phyloP scores from a whole-genome alignment of 1,140 invertebrate genomes.

The Eueides isabella region DNA sequence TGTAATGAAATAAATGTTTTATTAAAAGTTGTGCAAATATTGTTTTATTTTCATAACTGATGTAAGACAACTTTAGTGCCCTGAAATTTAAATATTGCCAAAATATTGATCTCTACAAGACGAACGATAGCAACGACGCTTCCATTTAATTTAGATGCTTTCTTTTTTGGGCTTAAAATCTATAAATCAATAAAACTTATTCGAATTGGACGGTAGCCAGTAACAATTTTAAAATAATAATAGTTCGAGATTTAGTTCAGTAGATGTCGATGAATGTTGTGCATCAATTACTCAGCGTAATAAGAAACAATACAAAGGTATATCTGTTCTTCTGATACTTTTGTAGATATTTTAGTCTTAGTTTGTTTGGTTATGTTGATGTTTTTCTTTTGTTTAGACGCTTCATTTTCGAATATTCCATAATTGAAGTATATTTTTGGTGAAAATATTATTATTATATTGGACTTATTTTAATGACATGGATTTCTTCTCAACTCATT shows the following conservation, averaged over 20 bases:
- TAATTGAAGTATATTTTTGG: neutral
- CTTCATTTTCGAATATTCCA: neutral
- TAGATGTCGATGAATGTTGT: conserved; percentile 19
- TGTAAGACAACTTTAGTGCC: conserved; percentile 42
- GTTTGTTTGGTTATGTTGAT: neutral
- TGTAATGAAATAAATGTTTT: conserved; percentile 64
- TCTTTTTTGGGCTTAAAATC: conserved; percentile 63
- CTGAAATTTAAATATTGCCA: conserved; percentile 31
- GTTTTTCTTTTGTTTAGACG: neutral
- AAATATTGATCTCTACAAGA: conserved; percentile 68
- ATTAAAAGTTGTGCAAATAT: conserved; percentile 49
- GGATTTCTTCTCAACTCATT: neutral
- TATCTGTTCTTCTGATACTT: conserved; percentile 31
- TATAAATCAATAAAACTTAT: conserved; percentile 24
- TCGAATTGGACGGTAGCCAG: conserved; percentile 39
- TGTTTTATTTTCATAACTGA: conserved; percentile 72
- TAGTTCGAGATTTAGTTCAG: conserved; percentile 23
- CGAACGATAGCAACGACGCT: conserved; percentile 68
- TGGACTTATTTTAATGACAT: neutral
- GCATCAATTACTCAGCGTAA: conserved; percentile 17
- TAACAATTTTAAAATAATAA: conserved; percentile 34
- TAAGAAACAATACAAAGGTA: conserved; percentile 34
- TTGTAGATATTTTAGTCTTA: conserved; percentile 11
- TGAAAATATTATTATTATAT: no score
- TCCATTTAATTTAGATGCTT: conserved; percentile 71